Conservation (phyloP, 2,797 vertebrate genomes). For the Zalophus californianus region DNA sequence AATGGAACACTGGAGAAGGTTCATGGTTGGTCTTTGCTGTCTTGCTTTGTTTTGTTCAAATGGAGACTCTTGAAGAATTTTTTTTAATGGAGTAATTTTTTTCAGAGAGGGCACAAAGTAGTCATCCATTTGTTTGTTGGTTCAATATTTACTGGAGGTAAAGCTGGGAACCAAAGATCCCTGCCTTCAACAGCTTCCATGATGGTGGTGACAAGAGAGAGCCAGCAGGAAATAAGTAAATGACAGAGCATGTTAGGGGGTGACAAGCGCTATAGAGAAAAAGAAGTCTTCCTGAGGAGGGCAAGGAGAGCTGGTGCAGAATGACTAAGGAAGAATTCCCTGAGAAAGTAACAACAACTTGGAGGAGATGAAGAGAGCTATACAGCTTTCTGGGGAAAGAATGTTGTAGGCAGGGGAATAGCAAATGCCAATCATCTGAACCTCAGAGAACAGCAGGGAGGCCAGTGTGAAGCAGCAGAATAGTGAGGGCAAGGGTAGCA, state of each 20-base stretch:
- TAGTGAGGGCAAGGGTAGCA: neutral
- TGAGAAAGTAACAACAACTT: neutral
- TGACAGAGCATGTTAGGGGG: neutral
- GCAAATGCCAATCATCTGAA: neutral
- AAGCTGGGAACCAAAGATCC: neutral
- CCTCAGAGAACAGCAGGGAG: neutral
- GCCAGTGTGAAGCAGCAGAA: neutral
- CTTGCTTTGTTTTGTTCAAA: slow-evolving; percentile 16
- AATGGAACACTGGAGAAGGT: neutral
- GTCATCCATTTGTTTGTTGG: neutral
- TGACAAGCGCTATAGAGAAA: neutral
- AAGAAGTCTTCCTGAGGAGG: neutral
- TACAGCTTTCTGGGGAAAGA: neutral
- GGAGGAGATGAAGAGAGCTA: neutral
- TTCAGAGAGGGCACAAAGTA: neutral
- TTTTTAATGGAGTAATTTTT: neutral
- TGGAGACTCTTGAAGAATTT: neutral
- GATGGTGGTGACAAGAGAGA: neutral
- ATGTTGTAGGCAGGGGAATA: neutral
- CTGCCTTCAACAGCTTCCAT: neutral
- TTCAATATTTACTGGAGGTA: neutral
- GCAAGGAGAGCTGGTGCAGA: neutral
- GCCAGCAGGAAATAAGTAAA: neutral
- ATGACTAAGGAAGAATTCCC: neutral
- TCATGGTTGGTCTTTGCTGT: neutral